These are phyloP conservation scores for Guaruba guarouba DNA, from an alignment of 2,113 vertebrate species.

Conservation along the genomic window DNA sequence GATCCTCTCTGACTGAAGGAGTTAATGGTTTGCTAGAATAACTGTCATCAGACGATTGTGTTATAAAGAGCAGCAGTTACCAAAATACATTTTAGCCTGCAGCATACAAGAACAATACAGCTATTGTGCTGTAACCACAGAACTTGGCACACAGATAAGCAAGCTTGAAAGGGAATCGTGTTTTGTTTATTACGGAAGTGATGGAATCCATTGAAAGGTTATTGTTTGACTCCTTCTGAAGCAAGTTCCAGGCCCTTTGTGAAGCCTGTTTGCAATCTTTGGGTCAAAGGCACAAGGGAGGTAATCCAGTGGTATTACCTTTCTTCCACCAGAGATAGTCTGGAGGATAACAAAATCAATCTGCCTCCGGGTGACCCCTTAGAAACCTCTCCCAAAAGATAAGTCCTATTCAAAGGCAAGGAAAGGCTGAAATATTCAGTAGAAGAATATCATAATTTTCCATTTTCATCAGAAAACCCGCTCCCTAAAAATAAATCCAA, in stretches of 20 bases:
- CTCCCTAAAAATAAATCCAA: neutral
- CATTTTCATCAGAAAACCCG: neutral
- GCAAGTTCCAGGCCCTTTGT: neutral
- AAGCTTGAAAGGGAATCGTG: neutral
- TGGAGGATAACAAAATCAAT: neutral
- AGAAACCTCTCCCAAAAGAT: neutral
- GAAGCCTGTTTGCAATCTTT: neutral
- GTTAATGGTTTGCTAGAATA: conserved; percentile 23
- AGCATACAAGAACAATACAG: neutral
- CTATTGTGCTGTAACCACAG: neutral
- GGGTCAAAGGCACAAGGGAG: neutral
- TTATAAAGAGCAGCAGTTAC: conserved; percentile 29
- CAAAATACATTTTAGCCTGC: conserved; percentile 25
- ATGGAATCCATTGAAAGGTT: conserved; percentile 33
- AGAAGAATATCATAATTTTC: neutral
- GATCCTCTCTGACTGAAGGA: neutral
- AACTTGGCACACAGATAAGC: neutral
- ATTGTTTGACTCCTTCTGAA: neutral
- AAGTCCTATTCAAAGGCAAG: neutral
- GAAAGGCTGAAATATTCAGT: neutral
- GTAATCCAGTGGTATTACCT: neutral
- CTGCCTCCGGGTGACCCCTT: neutral
- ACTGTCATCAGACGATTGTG: conserved; percentile 26
- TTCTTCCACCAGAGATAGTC: neutral
- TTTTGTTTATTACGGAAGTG: conserved; percentile 46